Base-by-base conservation (phyloP, 2,797 vertebrate genomes). In the Cyclura pinguis region DNA sequence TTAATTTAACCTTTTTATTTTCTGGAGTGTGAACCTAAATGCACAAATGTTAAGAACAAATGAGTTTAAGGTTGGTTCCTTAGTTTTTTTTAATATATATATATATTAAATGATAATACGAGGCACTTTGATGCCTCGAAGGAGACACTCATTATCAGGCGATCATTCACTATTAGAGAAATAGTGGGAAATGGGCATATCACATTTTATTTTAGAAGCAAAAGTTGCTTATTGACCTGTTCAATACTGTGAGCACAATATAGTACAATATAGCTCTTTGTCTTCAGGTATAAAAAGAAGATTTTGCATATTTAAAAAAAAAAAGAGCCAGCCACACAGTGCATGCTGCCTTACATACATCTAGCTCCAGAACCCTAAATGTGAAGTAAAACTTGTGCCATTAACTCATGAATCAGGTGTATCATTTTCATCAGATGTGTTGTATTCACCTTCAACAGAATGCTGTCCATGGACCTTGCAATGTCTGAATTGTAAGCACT, bases 1-100 rank as follows among this genome's bases (percentile, higher is more conserved):
- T 86, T 59, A 90, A 86, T 90, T 86, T 86, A 86, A 47, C 55
- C 77, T 90, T 84, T 69, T 76, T 73, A 73, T 88, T 73, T 90
- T 81, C 67, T 81, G 35, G 35, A 90, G 29, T 86, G 50, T 73
- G 89, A 85, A 47, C 52, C 67, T 59, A 80, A 80, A 73, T 80
- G 64, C 14, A 47, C 77, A 50, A 35, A 80, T 73, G 13, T 86
- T 81, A 73, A 80, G 84, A 80, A 72, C 52, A 85, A 73, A 84
- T 80, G 35, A 80, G 52, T 86, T 89, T 73, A 67, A 38, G 22
- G 22, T 72, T 88, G 64, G 52, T 76, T 86, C 69, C 52, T 74
- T 86, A 59, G 80, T 86, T 84, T 83, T 84, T 84, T 35, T 83
- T 3, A 47, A 47, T 47, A 47, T 47, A 47, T 47, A 4, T 47